Base-by-base conservation (phyloP, 2,888 invertebrate genomes). In the Lochmaea capreae region DNA sequence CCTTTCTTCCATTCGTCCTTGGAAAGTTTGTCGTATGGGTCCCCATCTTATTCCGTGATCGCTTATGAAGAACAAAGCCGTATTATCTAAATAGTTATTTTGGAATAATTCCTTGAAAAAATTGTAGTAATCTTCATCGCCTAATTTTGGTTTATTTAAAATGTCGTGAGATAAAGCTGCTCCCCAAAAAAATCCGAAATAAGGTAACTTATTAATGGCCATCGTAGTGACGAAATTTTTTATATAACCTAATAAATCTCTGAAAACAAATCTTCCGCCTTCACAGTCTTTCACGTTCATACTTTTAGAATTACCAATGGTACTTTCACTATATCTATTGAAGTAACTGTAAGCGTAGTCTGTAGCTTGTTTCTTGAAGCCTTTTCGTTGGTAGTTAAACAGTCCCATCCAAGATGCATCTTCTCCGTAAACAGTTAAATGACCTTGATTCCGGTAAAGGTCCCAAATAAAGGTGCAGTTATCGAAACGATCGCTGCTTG, bases 11-110 rank as follows among this genome's bases (percentile, higher is more conserved):
- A 97, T 89, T 83, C 93, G 90, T 1, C 95, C 95, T 87, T 97
- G 95, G 86, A 94, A 95, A 0, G 97, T 97, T 79, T 90, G 89
- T 11, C 96, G 90, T 79, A 96, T 95, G 9, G 89, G 90, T 2
- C 97, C 97, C 93, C 94, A 97, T 75, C 97, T 89, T 73, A 96
- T 92, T 0, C 97, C 97, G 83, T 97, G 97, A 84, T 97, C 97
- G 85, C 97, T 97, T 88, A 97, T 89, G 59, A 90, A 84, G 67
- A 96, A 88, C 14, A 94, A 81, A 59, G 92, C 89, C 0, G 95
- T 95, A 39, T 91, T 89, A 67, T 94, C 90, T 69, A 95, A 87
- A 69, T 90, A 87, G 1, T 89, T 88, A 2, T 88, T 84, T 0
- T 85, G 80, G 52, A 90, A 87, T 67, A 93, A 84, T 72, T 87